Percentiles rank a stretch among this genome's conserved stretches.
Evolutionary conservation across 2,888 invertebrate species (phyloP).

Genomic region (Tricholauxania praeusta): DNA sequence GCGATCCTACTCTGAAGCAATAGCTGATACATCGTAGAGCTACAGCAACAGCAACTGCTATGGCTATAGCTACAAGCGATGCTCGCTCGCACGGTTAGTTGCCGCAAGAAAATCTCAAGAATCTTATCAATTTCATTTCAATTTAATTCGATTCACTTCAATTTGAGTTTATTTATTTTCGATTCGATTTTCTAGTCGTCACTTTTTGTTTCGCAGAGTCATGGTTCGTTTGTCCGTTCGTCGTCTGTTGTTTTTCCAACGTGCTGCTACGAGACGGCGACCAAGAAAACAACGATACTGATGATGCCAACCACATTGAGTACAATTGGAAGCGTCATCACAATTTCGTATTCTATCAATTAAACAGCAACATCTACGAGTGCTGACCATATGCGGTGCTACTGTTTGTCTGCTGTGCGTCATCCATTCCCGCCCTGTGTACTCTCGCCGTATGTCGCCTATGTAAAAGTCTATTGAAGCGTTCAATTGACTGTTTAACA

Average conservation of each 20-base stretch:
- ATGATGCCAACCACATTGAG: not conserved
- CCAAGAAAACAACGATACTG: too few relatives aligned
- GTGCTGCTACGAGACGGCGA: too few relatives aligned
- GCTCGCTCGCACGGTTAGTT: conserved; percentile 34
- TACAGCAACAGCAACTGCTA: not conserved
- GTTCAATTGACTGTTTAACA: conserved; percentile 10
- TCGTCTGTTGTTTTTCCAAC: not conserved
- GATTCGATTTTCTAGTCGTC: conserved; percentile 22
- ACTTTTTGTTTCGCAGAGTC: not conserved
- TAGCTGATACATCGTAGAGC: not conserved
- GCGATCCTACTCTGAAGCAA: not conserved
- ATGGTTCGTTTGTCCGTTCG: conserved; percentile 5
- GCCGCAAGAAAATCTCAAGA: conserved; percentile 55
- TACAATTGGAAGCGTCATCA: conserved; percentile 29
- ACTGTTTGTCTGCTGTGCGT: not conserved
- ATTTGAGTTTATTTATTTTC: conserved; percentile 11
- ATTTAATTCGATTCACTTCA: conserved; percentile 45
- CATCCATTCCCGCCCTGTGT: not conserved
- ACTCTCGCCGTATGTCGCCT: not conserved
- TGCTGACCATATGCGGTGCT: not conserved
- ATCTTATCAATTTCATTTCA: conserved; percentile 64
- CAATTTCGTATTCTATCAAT: conserved; percentile 5
- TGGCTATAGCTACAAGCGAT: not conserved
- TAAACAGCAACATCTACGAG: too few relatives aligned
- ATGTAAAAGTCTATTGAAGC: conserved; percentile 12